Conservation (phyloP, 1,140 invertebrate genomes). For the Wiebesia pumilae region DNA sequence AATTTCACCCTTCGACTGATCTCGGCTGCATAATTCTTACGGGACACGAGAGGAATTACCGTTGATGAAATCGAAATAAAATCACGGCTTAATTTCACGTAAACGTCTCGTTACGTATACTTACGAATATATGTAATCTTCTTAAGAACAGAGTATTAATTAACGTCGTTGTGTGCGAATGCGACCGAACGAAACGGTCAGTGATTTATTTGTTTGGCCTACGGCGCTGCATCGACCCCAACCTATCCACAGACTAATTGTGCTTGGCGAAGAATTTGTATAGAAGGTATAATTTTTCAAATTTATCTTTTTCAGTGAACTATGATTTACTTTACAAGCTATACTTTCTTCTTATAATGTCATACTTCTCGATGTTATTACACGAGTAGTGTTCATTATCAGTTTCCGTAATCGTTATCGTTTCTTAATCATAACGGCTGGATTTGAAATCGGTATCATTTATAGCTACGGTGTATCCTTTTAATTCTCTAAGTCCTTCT, state of each 20-base stretch:
- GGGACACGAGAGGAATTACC: not conserved
- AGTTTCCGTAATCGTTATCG: not conserved
- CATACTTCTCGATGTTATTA: not conserved
- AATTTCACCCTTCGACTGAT: too few relatives aligned
- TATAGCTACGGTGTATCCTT: not conserved
- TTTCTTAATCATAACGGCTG: not conserved
- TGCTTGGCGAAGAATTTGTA: not conserved
- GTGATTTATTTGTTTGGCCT: conserved; percentile 4
- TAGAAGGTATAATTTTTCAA: conserved; percentile 21
- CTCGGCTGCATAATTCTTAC: too few relatives aligned
- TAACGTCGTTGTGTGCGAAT: conserved; percentile 1
- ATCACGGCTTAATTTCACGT: not conserved
- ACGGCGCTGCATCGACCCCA: not conserved
- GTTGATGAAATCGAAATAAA: not conserved
- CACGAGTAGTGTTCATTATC: not conserved
- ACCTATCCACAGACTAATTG: not conserved
- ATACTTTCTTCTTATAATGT: not conserved
- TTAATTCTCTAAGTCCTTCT: not conserved
- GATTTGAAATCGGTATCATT: not conserved
- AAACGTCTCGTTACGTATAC: not conserved
- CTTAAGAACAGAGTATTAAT: conserved; percentile 20
- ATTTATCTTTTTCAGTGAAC: conserved; percentile 4
- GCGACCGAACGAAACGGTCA: not conserved
- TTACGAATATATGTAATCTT: not conserved
- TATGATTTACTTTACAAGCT: conserved; percentile 10